A percentile compares a stretch with the other conserved stretches of the same genome.
Evolutionary conservation across 2,888 invertebrate species (phyloP).

Genomic region (Aphodius granarius): DNA sequence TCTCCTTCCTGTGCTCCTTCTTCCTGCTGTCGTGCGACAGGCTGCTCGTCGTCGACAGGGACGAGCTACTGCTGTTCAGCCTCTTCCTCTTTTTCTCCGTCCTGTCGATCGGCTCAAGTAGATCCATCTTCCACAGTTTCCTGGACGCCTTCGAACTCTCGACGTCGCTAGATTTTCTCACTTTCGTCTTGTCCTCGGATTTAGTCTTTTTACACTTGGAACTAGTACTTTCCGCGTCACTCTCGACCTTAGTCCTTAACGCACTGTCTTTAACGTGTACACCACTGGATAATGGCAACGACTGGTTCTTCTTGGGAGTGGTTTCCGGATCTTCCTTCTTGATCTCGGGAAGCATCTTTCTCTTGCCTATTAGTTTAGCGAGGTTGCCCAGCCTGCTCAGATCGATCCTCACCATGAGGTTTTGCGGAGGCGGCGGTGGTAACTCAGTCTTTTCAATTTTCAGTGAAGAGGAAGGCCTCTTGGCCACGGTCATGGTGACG

Average conservation of each 20-base stretch:
- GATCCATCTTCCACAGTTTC: constrained; percentile 28
- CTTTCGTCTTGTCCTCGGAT: neutral
- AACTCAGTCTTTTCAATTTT: constrained; percentile 53
- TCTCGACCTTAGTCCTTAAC: constrained; percentile 35
- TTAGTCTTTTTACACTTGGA: constrained; percentile 23
- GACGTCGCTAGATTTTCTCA: constrained; percentile 22
- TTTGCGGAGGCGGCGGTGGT: constrained; percentile 41
- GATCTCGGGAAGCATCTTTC: constrained; percentile 55
- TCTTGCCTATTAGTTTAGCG: constrained; percentile 40
- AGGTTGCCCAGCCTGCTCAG: constrained; percentile 50
- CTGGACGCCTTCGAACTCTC: constrained; percentile 17
- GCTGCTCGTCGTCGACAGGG: constrained; percentile 50
- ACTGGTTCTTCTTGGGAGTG: constrained; percentile 37
- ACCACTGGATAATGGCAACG: constrained; percentile 21
- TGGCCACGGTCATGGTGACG: constrained; percentile 40
- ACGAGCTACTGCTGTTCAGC: constrained; percentile 51
- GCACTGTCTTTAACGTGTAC: constrained; percentile 31
- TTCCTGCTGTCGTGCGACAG: constrained; percentile 45
- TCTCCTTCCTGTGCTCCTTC: constrained; percentile 39
- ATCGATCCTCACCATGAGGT: constrained; percentile 48
- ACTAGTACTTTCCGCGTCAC: constrained; percentile 35
- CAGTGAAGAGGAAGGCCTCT: constrained; percentile 37
- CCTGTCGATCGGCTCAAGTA: constrained; percentile 29
- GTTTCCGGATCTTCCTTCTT: constrained; percentile 56
- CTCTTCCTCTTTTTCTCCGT: constrained; percentile 47